Evolutionary conservation across 1,140 invertebrate species (phyloP).

Genomic region (Bilobella aurantiaca): DNA sequence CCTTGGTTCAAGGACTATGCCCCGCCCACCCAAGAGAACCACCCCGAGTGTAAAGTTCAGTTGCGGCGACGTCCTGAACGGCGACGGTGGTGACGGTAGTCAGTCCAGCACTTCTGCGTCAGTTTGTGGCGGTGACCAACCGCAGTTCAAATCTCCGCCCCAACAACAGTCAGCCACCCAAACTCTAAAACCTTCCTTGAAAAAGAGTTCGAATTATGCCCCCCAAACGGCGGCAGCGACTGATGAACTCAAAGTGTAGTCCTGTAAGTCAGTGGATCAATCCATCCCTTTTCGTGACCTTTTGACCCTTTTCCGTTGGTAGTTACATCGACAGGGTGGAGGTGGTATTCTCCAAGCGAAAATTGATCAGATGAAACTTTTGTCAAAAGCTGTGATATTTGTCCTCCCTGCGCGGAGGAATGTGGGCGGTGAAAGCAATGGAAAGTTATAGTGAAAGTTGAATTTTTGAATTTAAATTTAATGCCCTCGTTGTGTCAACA

Average conservation of each 20-base stretch:
- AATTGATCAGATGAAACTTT: background rate
- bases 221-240: constrained; percentile 5
- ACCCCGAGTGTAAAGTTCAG: constrained; percentile 34
- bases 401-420: background rate
- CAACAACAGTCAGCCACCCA: constrained; percentile 19
- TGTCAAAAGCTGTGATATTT: background rate
- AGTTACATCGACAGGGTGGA: too few relatives aligned
- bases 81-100: constrained; percentile 14
- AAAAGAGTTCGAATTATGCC: constrained; percentile 27
- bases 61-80: constrained; percentile 15
- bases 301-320: too few relatives aligned
- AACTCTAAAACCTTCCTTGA: constrained; percentile 32
- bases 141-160: background rate
- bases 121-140: background rate
- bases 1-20: constrained; percentile 31
- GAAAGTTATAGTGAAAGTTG: too few relatives aligned
- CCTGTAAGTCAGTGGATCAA: background rate
- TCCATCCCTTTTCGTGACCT: constrained; percentile 11
- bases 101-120: constrained; percentile 9
- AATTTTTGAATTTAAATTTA: too few relatives aligned
- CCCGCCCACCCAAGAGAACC: constrained; percentile 31
- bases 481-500: too few relatives aligned
- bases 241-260: constrained; percentile 26
- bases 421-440: too few relatives aligned
- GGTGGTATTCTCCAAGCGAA: too few relatives aligned